Conservation (phyloP, 2,113 vertebrate genomes). For the Tapirus terrestris region DNA sequence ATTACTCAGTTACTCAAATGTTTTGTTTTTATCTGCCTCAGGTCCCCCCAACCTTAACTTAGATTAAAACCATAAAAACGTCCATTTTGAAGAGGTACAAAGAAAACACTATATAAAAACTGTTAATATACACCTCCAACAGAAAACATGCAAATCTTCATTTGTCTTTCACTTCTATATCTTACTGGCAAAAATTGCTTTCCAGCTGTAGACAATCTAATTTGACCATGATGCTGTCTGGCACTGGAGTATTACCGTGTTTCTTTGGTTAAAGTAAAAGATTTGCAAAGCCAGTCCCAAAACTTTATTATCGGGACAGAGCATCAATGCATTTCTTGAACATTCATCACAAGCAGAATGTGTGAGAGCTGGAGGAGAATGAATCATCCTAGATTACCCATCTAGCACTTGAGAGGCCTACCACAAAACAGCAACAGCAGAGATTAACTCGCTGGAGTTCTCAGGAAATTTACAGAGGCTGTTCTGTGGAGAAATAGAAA, state of each 20-base stretch:
- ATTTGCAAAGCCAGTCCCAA: slow-evolving; percentile 71
- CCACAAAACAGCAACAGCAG: slow-evolving; percentile 40
- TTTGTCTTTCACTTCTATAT: slow-evolving; percentile 61
- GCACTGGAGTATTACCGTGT: slow-evolving; percentile 52
- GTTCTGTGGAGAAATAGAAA: slow-evolving; percentile 74
- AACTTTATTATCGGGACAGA: slow-evolving; percentile 77
- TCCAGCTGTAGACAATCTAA: slow-evolving; percentile 66
- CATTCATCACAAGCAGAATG: slow-evolving; percentile 67
- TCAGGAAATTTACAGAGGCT: slow-evolving; percentile 74
- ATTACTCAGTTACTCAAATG: slow-evolving; percentile 55
- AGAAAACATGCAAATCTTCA: slow-evolving; percentile 23
- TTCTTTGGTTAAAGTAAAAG: slow-evolving; percentile 73
- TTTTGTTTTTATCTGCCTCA: slow-evolving; percentile 60
- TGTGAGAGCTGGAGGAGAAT: slow-evolving; percentile 21
- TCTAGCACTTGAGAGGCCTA: slow-evolving; percentile 71
- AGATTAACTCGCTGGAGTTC: slow-evolving; percentile 71
- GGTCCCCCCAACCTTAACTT: slow-evolving; percentile 22
- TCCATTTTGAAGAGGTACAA: slow-evolving; percentile 26
- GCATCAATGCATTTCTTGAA: slow-evolving; percentile 47
- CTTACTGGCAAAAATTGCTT: slow-evolving; percentile 58
- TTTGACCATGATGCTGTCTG: slow-evolving; percentile 68
- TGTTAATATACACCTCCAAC: slow-evolving; percentile 38
- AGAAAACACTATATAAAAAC: slow-evolving; percentile 61
- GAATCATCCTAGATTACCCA: slow-evolving; percentile 81
- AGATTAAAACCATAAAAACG: slow-evolving; percentile 43